phyloP scores from a whole-genome alignment of 2,888 invertebrate species.

The Archaeoteleia sp. region DNA sequence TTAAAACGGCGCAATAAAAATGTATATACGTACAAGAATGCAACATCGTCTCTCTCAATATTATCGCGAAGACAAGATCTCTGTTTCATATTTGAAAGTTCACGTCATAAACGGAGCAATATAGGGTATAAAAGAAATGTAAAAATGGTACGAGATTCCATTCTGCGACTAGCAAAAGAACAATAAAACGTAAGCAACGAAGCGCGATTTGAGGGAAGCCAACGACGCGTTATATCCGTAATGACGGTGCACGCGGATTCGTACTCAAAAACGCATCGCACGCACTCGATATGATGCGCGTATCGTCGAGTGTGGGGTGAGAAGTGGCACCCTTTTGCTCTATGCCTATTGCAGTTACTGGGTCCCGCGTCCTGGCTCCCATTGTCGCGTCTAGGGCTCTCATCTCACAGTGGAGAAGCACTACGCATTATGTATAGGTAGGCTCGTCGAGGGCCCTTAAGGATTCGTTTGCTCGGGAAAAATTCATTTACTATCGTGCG shows the following conservation, averaged over 20 bases:
- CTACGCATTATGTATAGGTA: conserved; percentile 65
- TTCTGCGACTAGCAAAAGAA: conserved; percentile 27
- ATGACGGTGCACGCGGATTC: conserved; percentile 8
- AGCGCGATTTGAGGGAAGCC: not conserved
- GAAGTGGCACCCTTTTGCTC: conserved; percentile 42
- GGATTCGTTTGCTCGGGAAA: conserved; percentile 68
- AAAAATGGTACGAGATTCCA: not conserved
- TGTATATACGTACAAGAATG: conserved; percentile 8
- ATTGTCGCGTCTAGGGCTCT: conserved; percentile 67
- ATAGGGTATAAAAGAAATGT: not conserved
- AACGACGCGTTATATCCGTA: conserved; percentile 15
- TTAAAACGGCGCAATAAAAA: conserved; percentile 20
- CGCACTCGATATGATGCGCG: conserved; percentile 52
- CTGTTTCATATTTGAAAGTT: conserved; percentile 7
- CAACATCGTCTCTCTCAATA: not conserved
- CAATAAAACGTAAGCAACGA: conserved; percentile 9
- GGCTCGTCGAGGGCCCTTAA: conserved; percentile 63
- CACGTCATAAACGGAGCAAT: not conserved
- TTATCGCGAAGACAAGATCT: not conserved
- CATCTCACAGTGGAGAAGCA: conserved; percentile 60
- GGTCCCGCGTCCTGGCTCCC: conserved; percentile 55
- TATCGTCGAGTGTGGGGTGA: conserved; percentile 42
- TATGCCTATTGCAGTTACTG: conserved; percentile 50
- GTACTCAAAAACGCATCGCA: conserved; percentile 53
- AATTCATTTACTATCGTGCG: conserved; percentile 67